phyloP scores from a whole-genome alignment of 2,888 invertebrate genomes.

The Nomada ferruginata region DNA sequence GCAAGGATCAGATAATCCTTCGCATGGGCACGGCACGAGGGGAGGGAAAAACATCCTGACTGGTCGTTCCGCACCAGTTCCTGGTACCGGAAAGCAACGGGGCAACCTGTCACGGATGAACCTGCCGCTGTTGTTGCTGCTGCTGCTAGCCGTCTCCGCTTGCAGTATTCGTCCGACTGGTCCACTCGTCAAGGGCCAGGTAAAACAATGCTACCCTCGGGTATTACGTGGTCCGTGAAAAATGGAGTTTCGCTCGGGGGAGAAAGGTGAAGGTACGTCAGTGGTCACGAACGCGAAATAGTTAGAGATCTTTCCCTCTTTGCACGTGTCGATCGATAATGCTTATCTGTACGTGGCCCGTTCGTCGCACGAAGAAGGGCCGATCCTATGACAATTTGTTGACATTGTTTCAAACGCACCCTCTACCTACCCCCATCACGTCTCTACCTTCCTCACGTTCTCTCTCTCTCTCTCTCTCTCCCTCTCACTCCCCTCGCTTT shows the following conservation, averaged over 20 bases:
- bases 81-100: conserved; percentile 69
- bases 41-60: conserved; percentile 51
- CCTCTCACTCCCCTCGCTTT: neutral
- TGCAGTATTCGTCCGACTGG: conserved; percentile 27
- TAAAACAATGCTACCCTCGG: conserved; percentile 55
- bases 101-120: conserved; percentile 51
- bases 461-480: no score
- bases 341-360: neutral
- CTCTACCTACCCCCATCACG: no score
- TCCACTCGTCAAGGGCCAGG: conserved; percentile 58
- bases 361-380: neutral
- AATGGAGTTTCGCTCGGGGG: conserved; percentile 59
- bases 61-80: conserved; percentile 63
- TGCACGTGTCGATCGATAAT: conserved; percentile 22
- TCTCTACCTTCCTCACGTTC: no score
- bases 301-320: conserved; percentile 42
- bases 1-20: conserved; percentile 76
- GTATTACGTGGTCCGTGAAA: conserved; percentile 46
- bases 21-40: neutral
- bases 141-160: conserved; percentile 6
- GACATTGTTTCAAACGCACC: conserved; percentile 4
- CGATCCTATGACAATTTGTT: neutral
- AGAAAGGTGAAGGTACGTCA: conserved; percentile 19
- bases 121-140: conserved; percentile 36
- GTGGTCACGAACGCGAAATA: conserved; percentile 62